Base-by-base conservation (phyloP, 2,888 invertebrate species). In the Cyaniris semiargus region DNA sequence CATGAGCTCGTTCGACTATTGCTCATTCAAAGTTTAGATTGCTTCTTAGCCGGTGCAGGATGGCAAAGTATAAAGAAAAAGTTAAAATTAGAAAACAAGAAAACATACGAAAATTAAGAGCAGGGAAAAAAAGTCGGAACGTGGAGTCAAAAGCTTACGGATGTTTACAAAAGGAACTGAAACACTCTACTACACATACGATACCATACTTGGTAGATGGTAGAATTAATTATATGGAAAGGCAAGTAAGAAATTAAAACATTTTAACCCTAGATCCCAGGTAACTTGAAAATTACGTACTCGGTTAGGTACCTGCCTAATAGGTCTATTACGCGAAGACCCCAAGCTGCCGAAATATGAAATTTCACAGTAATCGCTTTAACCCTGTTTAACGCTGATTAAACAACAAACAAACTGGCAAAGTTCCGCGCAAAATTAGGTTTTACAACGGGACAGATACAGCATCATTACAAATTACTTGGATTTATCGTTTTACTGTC, bases 131-230 rank as follows among this genome's bases (percentile, higher is more conserved):
- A 74, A 13, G 7, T 53, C 53, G 53, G 18, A 53, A 23, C 1
- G 6, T 8, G 18, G 53, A 83, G 88, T 86, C 84, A 84, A 86
- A 82, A 83, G 84, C 86, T 81, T 81, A 85, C 78, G 85, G 86
- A 80, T 89, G 89, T 86, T 86, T 91, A 84, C 84, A 84, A 83
- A 86, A 82, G 78, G 90, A 90, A 83, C 86, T 92, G 81, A 80
- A 80, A 82, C 88, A 81, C 84, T 89, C 86, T 60, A 89, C 90
- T 44, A 90, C 88, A 76, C 92, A 92, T 81, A 92, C 92, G 0
- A 80, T 92, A 60, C 83, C 89, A 48, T 89, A 92, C 83, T 86
- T 89, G 75, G 88, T 86, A 74, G 86, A 92, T 80, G 81, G 82
- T 66, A 84, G 88, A 31, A 84, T 90, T 84, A 89, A 91, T 85